Base-by-base conservation (phyloP, 2,113 vertebrate species). In the Etheostoma cragini region DNA sequence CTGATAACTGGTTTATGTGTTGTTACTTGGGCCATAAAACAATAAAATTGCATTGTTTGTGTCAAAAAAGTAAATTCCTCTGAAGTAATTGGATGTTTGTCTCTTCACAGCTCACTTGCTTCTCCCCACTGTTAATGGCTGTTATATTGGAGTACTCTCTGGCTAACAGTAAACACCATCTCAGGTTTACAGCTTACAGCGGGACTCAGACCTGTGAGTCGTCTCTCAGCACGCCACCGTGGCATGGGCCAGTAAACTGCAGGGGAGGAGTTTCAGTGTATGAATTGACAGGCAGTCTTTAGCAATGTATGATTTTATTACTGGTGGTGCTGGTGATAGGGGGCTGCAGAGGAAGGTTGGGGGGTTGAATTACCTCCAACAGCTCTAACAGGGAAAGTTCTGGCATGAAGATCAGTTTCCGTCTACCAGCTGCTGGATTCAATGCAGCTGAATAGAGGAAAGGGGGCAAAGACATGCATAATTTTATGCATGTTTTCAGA, bases 151-250 rank as follows among this genome's bases (percentile, higher is more conserved):
- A 15, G 7, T 50, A 38, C 45, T 67, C 66, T 82, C 63, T 66
- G 70, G 75, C 62, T 83, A n/a, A 84, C 49, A 65, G 78, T 87
- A 83, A 91, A 88, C 91, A 86, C 53, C 54, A 61, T 75, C 46
- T 69, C 60, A 45, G 72, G 81, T 89, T 85, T 88, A 84, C 30
- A 38, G 65, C 70, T 72, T 50, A 16, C 73, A 73, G 68, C 62
- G 68, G 84, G 74, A 22, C 60, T 71, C 70, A 33, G 80, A 74
- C 50, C 47, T 80, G 83, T 2, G 2, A 78, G 72, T 1, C 4
- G 76, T 82, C 75, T 65, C 78, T 79, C 86, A 75, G 83, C 81
- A 66, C 22, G 17, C 13, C 2, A 24, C 62, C 53, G 16, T 24
- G 60, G 7, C 56, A 17, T 8, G 22, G 60, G 30, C 65, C 85